Evolutionary conservation across 37 sponge, comb jelly and placozoan species (phyloP), one percentile per base, ranked within the genome.

Genomic region (Axinella damicornis): DNA sequence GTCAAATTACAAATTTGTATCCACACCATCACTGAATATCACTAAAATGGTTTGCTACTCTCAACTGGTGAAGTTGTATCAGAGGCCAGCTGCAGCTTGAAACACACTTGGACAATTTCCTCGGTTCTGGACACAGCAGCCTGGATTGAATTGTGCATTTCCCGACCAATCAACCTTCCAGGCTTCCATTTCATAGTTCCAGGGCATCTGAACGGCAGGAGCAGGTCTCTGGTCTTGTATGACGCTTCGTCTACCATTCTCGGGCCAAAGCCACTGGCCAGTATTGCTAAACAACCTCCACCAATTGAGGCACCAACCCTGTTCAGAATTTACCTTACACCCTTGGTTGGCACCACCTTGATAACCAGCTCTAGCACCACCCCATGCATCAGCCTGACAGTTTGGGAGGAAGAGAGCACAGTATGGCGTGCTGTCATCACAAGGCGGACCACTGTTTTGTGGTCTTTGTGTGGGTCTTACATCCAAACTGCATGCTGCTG

Each of bases 301-400:
- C 84, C 84, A 83, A 53, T 83, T 83, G 54, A 74, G n/a, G 25
- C 84, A 83, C 84, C 84, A 83, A 30, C 84, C 84, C 28, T 83
- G 84, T 46, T 73, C 38, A 19, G 65, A 39, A 31, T 83, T 83
- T 40, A 83, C 84, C 30, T 83, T 83, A 46, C 84, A 83, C 9
- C 74, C 84, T 61, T 83, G 75, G 38, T 83, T 83, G 9, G 75
- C 65, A 2, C 75, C 84, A 1, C 84, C 84, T 21, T 72, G 84
- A 4, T 33, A 35, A 33, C 84, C 84, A 24, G 75, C 69, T 27
- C 70, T 40, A 17, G 81, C 84, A 4, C 84, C 84, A 13, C 84
- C 84, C 84, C 84, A 83, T 4, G 6, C 52, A 20, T 15, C 46
- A 2, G 75, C 67, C 34, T 83, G 84, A 57, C 84, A 83, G 84